Evolutionary conservation across 2,113 vertebrate genomes (phyloP), one percentile per base, ranked within the genome.

Genomic region (Dasyornis broadbenti): DNA sequence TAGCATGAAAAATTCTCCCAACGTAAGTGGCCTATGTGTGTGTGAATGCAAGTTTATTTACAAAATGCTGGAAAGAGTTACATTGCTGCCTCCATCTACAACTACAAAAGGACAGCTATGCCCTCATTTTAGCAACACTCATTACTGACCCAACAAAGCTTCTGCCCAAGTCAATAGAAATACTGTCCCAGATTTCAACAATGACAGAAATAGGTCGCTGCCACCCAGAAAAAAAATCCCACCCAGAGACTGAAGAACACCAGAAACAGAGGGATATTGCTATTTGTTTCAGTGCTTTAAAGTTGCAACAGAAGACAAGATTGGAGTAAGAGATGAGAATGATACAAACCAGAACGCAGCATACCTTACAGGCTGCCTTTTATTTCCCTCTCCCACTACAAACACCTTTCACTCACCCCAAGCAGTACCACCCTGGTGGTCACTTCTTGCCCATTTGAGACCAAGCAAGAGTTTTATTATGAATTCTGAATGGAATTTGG

Each of bases 91-190:
- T 84, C 64, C 56, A 78, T 80, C 76, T 81, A 53, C 61, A 77
- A 22, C 10, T 22, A 70, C 59, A 87, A 76, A 59, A 80, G 79
- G 52, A 70, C 64, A 92, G 85, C 76, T 71, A 59, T 83, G 85
- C 47, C 64, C 84, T 82, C 66, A 39, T 92, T 96, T 94, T 75
- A 81, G 72, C 50, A 89, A 57, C 1, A 0, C 44, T 94, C 86
- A 42, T 83, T 95, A 78, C 49, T 45, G 69, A 93, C 68, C 64
- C 69, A 89, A 92, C 76, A 86, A 86, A 93, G 82, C 69, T 83
- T n/a, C 49, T 59, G 30, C 39, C 77, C 86, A 75, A 96, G 56
- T 82, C 69, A 83, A 92, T 4, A 78, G 72, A 86, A 95, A 92
- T 45, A 86, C 40, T 90, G 82, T 30, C 90, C 69, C 33, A 86